A percentile compares a stretch with the other conserved stretches of the same genome.
Conservation (phyloP, 2,888 invertebrate genomes). For the Sussaba pulchella region DNA sequence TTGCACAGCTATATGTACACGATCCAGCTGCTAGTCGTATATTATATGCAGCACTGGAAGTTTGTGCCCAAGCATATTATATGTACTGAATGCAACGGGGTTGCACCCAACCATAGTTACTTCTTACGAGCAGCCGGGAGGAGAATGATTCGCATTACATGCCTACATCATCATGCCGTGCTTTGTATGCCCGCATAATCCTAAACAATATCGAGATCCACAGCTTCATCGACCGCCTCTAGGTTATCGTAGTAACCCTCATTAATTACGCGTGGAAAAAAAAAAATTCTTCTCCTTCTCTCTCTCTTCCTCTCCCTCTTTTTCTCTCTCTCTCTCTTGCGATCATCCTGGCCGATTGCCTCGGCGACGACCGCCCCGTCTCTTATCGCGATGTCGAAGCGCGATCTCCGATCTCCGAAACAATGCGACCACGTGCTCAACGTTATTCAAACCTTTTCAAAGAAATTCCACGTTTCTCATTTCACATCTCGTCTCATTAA, state of each 20-base stretch:
- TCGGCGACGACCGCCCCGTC: slow-evolving; percentile 40
- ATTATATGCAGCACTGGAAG: not conserved
- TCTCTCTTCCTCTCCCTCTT: slow-evolving; percentile 12
- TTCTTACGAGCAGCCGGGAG: slow-evolving; percentile 51
- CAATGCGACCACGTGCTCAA: slow-evolving; percentile 1
- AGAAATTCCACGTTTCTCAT: no score
- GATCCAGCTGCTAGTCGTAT: not conserved
- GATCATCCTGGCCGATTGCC: slow-evolving; percentile 49
- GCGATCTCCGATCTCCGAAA: slow-evolving; percentile 47
- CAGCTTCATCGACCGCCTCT: slow-evolving; percentile 29
- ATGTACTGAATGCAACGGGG: slow-evolving; percentile 7
- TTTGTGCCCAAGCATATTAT: not conserved
- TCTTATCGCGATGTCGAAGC: slow-evolving; percentile 46
- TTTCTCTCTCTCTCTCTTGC: slow-evolving; percentile 67
- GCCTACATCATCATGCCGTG: slow-evolving; percentile 4
- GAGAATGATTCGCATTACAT: slow-evolving; percentile 16
- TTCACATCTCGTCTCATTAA: no score
- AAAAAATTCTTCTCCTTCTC: no score
- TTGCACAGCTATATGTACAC: slow-evolving; percentile 6
- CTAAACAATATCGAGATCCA: slow-evolving; percentile 49
- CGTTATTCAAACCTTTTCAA: slow-evolving; percentile 44
- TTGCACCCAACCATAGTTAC: slow-evolving; percentile 10
- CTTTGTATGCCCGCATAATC: slow-evolving; percentile 27
- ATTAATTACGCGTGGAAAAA: slow-evolving; percentile 75
- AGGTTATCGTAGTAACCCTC: slow-evolving; percentile 51